A percentile compares a stretch with the other conserved stretches of the same genome.
Evolutionary conservation across 2,888 invertebrate species (phyloP).

Genomic region (Diarsia dahlii): DNA sequence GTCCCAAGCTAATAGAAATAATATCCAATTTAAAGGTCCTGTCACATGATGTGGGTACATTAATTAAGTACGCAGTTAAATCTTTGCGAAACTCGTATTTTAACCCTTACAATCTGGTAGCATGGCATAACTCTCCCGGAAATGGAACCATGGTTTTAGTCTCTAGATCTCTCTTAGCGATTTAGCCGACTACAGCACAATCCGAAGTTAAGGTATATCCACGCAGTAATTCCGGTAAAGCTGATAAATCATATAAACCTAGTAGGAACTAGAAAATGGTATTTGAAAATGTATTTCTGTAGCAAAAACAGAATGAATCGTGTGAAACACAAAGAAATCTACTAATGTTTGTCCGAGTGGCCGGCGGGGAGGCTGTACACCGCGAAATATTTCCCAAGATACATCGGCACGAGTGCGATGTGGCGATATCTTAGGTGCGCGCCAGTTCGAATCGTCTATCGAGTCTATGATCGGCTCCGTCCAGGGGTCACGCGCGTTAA

Average conservation of each 20-base stretch:
- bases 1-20: conserved; percentile 84
- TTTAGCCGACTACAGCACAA: conserved; percentile 19
- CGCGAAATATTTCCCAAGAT: conserved; percentile 89
- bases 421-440: conserved; percentile 87
- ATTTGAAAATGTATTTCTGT: conserved; percentile 57
- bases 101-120: conserved; percentile 37
- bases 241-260: conserved; percentile 52
- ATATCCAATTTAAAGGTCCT: conserved; percentile 73
- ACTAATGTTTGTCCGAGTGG: conserved; percentile 82
- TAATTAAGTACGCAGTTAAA: conserved; percentile 61
- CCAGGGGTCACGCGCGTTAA: conserved; percentile 90
- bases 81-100: conserved; percentile 52
- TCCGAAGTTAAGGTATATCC: conserved; percentile 25
- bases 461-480: conserved; percentile 88
- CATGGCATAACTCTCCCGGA: conserved; percentile 41
- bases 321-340: conserved; percentile 87
- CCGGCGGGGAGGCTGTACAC: conserved; percentile 75
- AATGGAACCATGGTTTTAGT: conserved; percentile 44
- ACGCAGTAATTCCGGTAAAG: conserved; percentile 26
- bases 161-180: conserved; percentile 26
- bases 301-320: conserved; percentile 69
- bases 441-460: conserved; percentile 89
- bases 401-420: conserved; percentile 89
- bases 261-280: conserved; percentile 47
- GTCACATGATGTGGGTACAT: conserved; percentile 67